Evolutionary conservation across 2,888 invertebrate genomes (phyloP).

Genomic region (Punctoribates punctum): DNA sequence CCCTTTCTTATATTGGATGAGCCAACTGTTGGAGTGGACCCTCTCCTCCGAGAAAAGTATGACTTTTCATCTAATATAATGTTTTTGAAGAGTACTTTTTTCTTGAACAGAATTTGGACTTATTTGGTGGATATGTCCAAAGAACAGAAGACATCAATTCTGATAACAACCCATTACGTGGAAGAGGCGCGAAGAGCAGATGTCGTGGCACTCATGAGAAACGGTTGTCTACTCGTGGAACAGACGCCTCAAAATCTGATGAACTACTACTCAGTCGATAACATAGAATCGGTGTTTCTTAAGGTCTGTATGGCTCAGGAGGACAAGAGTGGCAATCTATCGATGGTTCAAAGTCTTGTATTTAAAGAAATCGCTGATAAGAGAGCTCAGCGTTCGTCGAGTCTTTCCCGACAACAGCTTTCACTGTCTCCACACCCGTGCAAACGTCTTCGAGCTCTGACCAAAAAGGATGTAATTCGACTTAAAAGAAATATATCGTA

Average conservation of each 20-base stretch:
- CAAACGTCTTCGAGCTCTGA: too few species aligned
- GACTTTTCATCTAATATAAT: too few species aligned
- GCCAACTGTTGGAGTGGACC: constrained; percentile 13
- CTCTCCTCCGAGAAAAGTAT: neutral
- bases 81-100: neutral
- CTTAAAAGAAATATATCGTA: too few species aligned
- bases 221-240: neutral
- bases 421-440: too few species aligned
- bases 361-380: too few species aligned
- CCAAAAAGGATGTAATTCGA: too few species aligned
- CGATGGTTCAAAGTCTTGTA: too few species aligned
- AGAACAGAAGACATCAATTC: neutral
- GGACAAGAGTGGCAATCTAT: too few species aligned
- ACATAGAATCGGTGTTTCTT: neutral
- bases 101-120: constrained; percentile 24
- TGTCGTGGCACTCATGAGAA: neutral
- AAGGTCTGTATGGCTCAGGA: neutral
- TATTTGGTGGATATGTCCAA: neutral
- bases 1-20: constrained; percentile 21
- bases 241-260: neutral
- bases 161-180: constrained; percentile 25
- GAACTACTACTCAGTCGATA: neutral
- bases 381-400: too few species aligned
- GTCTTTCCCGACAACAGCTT: too few species aligned
- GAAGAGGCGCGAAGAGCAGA: constrained; percentile 26